phyloP scores from a whole-genome alignment of 1,140 invertebrate genomes.

The Hesperophylax magnus region DNA sequence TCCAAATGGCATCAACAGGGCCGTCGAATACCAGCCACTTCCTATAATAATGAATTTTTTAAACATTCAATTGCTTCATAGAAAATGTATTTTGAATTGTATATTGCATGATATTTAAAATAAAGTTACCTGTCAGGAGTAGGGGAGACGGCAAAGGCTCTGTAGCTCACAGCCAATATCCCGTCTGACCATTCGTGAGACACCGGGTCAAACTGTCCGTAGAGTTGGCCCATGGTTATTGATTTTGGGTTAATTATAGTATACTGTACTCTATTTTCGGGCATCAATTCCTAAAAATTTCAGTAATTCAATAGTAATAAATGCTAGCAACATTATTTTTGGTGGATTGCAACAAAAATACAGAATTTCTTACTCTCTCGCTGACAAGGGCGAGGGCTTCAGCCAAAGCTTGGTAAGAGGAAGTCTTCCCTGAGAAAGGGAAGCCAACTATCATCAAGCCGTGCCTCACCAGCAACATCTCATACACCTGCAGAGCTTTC shows the following conservation, averaged over 20 bases:
- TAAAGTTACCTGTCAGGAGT: conserved; percentile 81
- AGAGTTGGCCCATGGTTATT: conserved; percentile 95
- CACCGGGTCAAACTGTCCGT: conserved; percentile 94
- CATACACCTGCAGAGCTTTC: conserved; percentile 88
- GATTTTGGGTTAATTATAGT: conserved; percentile 96
- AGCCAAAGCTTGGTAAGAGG: conserved; percentile 85
- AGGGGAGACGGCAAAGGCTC: conserved; percentile 88
- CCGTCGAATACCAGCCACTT: conserved; percentile 98
- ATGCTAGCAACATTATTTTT: neutral
- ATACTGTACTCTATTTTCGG: conserved; percentile 91
- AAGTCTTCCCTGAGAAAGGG: conserved; percentile 92
- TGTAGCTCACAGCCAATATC: conserved; percentile 92
- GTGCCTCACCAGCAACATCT: conserved; percentile 96
- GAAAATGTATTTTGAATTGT: conserved; percentile 80
- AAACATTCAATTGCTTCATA: neutral
- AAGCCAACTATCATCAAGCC: conserved; percentile 93
- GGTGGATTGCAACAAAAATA: neutral
- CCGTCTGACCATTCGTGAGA: conserved; percentile 97
- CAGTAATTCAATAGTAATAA: conserved; percentile 7
- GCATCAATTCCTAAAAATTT: conserved; percentile 77
- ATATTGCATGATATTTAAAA: conserved; percentile 65
- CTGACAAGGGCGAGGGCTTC: conserved; percentile 84
- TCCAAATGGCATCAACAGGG: conserved; percentile 96
- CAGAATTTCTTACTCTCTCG: conserved; percentile 75
- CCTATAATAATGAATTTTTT: conserved; percentile 66